Conservation (phyloP, 2,888 invertebrate species). For the Pristionchus mayeri region DNA sequence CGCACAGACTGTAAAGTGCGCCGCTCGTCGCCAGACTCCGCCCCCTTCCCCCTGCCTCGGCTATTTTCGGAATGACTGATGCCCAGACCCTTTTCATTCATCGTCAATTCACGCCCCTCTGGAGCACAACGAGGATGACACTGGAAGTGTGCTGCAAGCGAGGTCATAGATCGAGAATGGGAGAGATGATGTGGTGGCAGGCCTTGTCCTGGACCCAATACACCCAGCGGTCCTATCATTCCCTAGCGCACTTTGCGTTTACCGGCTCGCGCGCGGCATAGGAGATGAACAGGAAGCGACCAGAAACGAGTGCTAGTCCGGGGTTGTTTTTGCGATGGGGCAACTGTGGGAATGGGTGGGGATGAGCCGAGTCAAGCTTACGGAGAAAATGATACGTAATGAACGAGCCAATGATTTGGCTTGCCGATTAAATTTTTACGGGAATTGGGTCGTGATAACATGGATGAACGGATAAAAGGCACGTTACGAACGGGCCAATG, state of each 20-base stretch:
- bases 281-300: not conserved
- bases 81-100: not conserved
- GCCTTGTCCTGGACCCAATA: not conserved
- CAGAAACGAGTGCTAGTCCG: slow-evolving; percentile 2
- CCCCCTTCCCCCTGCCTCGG: not conserved
- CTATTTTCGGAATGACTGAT: slow-evolving; percentile 17
- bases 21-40: not conserved
- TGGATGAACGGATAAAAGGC: too few species aligned
- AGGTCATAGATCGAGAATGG: not conserved
- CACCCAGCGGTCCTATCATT: not conserved
- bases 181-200: not conserved
- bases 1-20: not conserved
- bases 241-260: too few species aligned
- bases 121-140: not conserved
- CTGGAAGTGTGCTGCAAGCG: not conserved
- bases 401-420: too few species aligned
- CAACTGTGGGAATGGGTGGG: not conserved
- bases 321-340: not conserved
- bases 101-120: not conserved
- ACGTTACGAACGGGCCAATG: too few species aligned
- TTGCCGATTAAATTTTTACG: too few species aligned
- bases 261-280: too few species aligned
- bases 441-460: too few species aligned
- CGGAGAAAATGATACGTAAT: too few species aligned
- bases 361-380: too few species aligned